Evolutionary conservation across 2,113 vertebrate species (phyloP).

Genomic region (Bothrops jararaca): DNA sequence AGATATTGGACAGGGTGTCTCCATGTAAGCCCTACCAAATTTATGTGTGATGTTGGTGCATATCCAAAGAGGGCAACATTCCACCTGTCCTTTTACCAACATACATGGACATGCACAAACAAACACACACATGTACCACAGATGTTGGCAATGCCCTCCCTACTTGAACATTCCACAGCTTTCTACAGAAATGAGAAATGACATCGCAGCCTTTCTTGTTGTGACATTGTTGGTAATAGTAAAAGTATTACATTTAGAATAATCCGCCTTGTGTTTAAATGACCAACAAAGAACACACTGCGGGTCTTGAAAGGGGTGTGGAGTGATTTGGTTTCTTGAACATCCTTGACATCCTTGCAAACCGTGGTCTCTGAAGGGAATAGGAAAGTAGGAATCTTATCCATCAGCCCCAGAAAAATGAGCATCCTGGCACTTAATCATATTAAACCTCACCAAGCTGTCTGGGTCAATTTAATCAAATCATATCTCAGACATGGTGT

Average conservation of each 20-base stretch:
- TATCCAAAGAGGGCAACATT: not conserved
- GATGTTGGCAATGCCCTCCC: not conserved
- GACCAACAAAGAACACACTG: not conserved
- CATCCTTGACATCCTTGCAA: constrained; percentile 52
- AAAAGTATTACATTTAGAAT: not conserved
- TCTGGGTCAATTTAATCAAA: constrained; percentile 62
- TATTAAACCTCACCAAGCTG: constrained; percentile 58
- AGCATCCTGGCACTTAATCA: constrained; percentile 57
- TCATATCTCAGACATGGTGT: constrained; percentile 46
- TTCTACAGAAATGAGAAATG: not conserved
- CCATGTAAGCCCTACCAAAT: not conserved
- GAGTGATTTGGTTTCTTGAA: not conserved
- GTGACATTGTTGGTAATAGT: not conserved
- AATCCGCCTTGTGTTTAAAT: not conserved
- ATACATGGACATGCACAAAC: not conserved
- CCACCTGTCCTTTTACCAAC: not conserved
- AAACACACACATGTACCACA: not conserved
- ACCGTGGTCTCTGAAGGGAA: constrained; percentile 37
- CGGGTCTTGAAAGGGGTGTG: not conserved
- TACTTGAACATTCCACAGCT: not conserved
- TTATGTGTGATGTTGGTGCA: not conserved
- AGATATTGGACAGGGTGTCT: not conserved
- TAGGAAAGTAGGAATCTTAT: constrained; percentile 30
- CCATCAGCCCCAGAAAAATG: constrained; percentile 46
- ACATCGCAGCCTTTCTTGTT: not conserved